Conservation (phyloP, 1,140 invertebrate species). For the Zaprionus tsacasi region DNA sequence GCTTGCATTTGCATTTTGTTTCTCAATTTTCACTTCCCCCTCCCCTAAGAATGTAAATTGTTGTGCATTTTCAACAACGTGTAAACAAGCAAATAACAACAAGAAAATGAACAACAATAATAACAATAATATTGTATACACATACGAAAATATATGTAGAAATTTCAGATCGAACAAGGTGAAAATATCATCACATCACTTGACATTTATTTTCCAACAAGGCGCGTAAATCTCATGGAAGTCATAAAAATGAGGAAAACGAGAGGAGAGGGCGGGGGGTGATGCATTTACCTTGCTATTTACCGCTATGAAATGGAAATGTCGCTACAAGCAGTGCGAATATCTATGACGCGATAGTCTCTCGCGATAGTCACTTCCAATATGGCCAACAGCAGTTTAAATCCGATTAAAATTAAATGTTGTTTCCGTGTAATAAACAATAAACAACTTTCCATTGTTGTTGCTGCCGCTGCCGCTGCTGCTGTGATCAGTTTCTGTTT, state of each 20-base stretch:
- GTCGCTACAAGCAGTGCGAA: constrained; percentile 12
- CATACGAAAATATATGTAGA: background rate
- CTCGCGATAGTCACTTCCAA: constrained; percentile 2
- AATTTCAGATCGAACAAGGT: constrained; percentile 33
- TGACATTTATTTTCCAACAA: constrained; percentile 38
- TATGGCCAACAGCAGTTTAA: constrained; percentile 47
- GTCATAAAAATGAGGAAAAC: background rate
- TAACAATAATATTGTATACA: background rate
- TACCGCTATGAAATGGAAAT: constrained; percentile 37
- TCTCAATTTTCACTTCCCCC: constrained; percentile 45
- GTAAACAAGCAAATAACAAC: constrained; percentile 24
- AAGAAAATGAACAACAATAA: background rate
- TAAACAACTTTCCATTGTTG: constrained; percentile 71
- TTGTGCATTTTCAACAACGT: constrained; percentile 18
- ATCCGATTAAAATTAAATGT: constrained; percentile 42
- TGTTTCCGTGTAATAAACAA: constrained; percentile 76
- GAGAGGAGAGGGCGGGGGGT: too few relatives aligned
- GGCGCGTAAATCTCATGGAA: constrained; percentile 2
- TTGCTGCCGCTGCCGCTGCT: constrained; percentile 36
- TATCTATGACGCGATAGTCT: too few relatives aligned
- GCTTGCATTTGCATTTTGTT: constrained; percentile 20
- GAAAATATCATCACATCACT: constrained; percentile 18
- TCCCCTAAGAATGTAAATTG: constrained; percentile 25
- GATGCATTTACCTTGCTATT: constrained; percentile 25
- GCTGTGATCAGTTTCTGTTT: constrained; percentile 53